These are phyloP conservation scores for Ephestia elutella DNA, from an alignment of 1,140 invertebrate genomes.

Conservation along the genomic window DNA sequence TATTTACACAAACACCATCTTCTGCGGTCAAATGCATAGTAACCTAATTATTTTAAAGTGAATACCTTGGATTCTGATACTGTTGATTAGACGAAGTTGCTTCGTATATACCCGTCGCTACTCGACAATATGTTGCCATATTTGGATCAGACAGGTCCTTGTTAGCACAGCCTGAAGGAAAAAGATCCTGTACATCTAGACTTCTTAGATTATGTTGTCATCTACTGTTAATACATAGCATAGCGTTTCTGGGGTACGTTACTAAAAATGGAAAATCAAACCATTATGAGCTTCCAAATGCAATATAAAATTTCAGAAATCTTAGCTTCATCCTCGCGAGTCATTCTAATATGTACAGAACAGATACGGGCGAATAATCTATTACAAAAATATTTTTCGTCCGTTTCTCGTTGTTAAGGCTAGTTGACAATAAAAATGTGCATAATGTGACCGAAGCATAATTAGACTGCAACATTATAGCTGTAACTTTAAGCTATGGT, in stretches of 20 bases:
- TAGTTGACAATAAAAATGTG: too few relatives aligned
- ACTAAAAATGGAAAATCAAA: slow-evolving; percentile 6
- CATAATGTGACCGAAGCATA: too few relatives aligned
- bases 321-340: too few relatives aligned
- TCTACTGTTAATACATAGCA: background rate
- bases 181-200: background rate
- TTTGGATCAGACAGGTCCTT: slow-evolving; percentile 51
- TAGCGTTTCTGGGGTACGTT: background rate
- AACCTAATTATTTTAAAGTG: background rate
- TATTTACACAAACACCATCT: too few relatives aligned
- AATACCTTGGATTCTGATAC: slow-evolving; percentile 52
- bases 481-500: too few relatives aligned
- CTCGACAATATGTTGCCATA: slow-evolving; percentile 48
- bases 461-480: too few relatives aligned
- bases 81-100: slow-evolving; percentile 43
- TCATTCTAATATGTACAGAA: too few relatives aligned
- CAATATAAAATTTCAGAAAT: too few relatives aligned
- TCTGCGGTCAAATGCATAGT: background rate
- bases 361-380: too few relatives aligned
- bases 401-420: too few relatives aligned
- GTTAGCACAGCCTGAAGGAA: slow-evolving; percentile 38
- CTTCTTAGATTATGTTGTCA: background rate
- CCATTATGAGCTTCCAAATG: background rate
- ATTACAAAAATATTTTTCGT: too few relatives aligned
- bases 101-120: slow-evolving; percentile 48